Percentiles rank a stretch among this genome's conserved stretches.
Conservation (phyloP, 30 jellyfish, hydroid and myxozoan species). For the Morbakka virulenta region DNA sequence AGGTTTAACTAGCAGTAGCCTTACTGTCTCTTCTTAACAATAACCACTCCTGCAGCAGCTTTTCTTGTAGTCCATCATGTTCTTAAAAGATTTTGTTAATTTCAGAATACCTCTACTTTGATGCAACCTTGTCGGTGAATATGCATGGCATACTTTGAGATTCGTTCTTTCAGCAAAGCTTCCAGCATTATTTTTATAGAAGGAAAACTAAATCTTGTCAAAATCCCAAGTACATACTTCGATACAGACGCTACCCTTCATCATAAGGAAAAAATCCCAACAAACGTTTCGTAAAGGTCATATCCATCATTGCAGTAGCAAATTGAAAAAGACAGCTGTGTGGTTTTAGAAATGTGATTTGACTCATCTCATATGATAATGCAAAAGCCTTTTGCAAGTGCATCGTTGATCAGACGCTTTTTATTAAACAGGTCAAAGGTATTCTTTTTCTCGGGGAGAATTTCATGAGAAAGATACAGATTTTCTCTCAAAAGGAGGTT, state of each 20-base stretch:
- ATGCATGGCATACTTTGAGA: conserved; percentile 25
- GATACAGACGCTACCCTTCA: conserved; percentile 9
- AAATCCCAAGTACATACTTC: background rate
- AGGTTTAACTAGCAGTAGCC: background rate
- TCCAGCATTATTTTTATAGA: conserved; percentile 3
- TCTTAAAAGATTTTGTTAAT: background rate
- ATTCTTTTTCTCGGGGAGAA: background rate
- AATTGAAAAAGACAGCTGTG: background rate
- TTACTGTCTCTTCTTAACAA: background rate
- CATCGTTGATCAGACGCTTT: too few relatives aligned
- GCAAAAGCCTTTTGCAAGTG: too few relatives aligned
- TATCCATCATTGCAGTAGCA: conserved; percentile 6
- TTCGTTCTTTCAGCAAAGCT: conserved; percentile 15
- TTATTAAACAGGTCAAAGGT: background rate
- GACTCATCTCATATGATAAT: too few relatives aligned
- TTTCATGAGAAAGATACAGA: conserved; percentile 6
- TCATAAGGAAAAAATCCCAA: conserved; percentile 5
- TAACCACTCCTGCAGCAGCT: background rate
- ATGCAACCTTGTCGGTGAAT: conserved; percentile 33
- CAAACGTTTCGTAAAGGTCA: conserved; percentile 6
- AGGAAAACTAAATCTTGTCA: conserved; percentile 15
- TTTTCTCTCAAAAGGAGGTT: conserved; percentile 26
- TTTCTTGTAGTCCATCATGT: background rate
- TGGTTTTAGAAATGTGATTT: too few relatives aligned
- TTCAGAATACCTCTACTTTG: background rate